Base-by-base conservation (phyloP, 1,140 invertebrate species). In the Papilio dardanus region DNA sequence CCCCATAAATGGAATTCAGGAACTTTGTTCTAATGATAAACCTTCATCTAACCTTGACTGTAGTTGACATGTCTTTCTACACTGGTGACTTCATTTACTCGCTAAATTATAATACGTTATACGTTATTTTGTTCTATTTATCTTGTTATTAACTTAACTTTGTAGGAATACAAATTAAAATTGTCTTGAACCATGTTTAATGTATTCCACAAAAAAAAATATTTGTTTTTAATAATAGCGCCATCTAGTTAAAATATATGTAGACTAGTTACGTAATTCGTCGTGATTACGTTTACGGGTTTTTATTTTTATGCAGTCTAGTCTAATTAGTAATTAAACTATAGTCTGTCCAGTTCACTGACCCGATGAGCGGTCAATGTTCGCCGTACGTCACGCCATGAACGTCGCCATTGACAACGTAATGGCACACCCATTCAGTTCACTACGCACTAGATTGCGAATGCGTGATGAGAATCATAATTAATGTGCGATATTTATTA, bases 371-470 rank as follows among this genome's bases (percentile, higher is more conserved):
- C 54, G 54, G 54, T 62, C 54, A 62, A 58, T 58, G 54, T 24
- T 62, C 54, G 54, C 19, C 50, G 24, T 62, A 62, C 54, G 54
- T 62, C 54, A 62, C 24, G 10, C 24, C 12, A 54, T 54, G 50
- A 28, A n/a, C n/a, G n/a, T n/a, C 54, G 30, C 24, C 54, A 50
- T 50, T 19, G 46, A 50, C 46, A 19, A 50, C 54, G 1, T 62
- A 62, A 28, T n/a, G n/a, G n/a, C 12, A 62, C 54, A 62, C 54
- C 54, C 54, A 62, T 30, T 30, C 54, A 62, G 12, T 62, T 30
- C 10, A 62, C 21, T 62, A 62, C 54, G 24, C 54, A 62, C 54
- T 62, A 28, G 54, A 62, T 62, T 62, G 54, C 54, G 24, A 28
- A 62, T 28, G 30, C 54, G 54, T 62, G 54, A 62, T 0, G 24